These are phyloP conservation scores for Ips nitidus DNA, from an alignment of 1,140 invertebrate species.

Conservation along the genomic window DNA sequence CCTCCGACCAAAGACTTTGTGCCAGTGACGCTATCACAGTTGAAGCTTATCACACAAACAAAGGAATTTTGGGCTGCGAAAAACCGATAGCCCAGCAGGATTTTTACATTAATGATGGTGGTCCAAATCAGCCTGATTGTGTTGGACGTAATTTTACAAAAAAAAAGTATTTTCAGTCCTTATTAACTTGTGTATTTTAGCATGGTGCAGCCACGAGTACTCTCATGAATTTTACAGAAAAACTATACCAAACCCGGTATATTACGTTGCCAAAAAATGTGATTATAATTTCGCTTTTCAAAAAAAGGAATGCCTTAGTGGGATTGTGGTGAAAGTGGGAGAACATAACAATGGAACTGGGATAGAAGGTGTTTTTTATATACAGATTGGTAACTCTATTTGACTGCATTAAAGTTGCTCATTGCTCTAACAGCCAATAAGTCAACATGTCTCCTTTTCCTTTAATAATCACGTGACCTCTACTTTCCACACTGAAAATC, in stretches of 20 bases:
- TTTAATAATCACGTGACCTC: slow-evolving; percentile 74
- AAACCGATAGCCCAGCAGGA: slow-evolving; percentile 77
- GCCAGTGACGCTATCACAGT: slow-evolving; percentile 79
- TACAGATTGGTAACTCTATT: background rate
- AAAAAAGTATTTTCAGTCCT: too few species aligned
- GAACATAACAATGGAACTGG: slow-evolving; percentile 5
- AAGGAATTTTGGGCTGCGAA: slow-evolving; percentile 71
- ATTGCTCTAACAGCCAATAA: slow-evolving; percentile 36
- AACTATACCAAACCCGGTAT: slow-evolving; percentile 14
- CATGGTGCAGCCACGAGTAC: slow-evolving; percentile 37
- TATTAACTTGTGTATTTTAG: slow-evolving; percentile 16
- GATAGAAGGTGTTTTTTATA: background rate
- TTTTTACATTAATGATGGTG: slow-evolving; percentile 82
- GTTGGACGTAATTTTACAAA: slow-evolving; percentile 40
- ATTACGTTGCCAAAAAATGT: slow-evolving; percentile 19
- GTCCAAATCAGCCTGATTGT: slow-evolving; percentile 77
- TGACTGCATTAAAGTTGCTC: too few species aligned
- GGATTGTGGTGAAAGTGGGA: background rate
- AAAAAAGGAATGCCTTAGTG: too few species aligned
- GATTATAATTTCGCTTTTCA: background rate
- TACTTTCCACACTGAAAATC: slow-evolving; percentile 63
- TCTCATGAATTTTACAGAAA: slow-evolving; percentile 30
- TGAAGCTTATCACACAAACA: slow-evolving; percentile 89
- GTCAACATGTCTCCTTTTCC: slow-evolving; percentile 42
- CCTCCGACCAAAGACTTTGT: slow-evolving; percentile 40